Percentiles rank a stretch among this genome's conserved stretches.
These are phyloP conservation scores for Tragelaphus imberbis DNA, from an alignment of 2,113 vertebrate species.

Conservation along the genomic window DNA sequence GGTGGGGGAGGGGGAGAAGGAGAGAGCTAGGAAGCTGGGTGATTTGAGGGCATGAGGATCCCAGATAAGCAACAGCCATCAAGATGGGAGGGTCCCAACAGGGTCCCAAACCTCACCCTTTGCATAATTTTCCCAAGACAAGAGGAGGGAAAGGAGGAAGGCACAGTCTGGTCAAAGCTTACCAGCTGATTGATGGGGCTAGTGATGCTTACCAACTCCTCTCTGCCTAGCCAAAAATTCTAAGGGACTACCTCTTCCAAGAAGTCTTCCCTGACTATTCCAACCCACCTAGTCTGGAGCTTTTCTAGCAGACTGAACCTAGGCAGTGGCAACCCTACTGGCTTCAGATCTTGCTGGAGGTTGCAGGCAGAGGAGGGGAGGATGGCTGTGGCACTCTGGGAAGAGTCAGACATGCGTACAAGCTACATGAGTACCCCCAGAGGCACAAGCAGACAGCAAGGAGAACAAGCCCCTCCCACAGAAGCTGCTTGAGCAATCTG, in stretches of 20 bases:
- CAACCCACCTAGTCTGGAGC: neutral
- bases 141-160: neutral
- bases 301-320: neutral
- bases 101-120: neutral
- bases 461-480: neutral
- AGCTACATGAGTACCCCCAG: no score
- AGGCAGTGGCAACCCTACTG: neutral
- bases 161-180: neutral
- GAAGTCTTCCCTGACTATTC: neutral
- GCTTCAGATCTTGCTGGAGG: neutral
- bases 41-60: neutral
- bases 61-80: neutral
- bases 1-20: neutral
- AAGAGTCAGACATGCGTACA: neutral
- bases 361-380: neutral
- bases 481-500: neutral
- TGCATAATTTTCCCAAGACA: neutral
- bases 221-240: neutral
- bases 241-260: neutral
- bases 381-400: neutral
- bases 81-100: neutral
- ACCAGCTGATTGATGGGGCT: neutral
- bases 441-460: neutral
- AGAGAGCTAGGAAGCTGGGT: constrained; percentile 14
- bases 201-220: neutral